A percentile compares a stretch with the other conserved stretches of the same genome.
phyloP scores from a whole-genome alignment of 2,113 vertebrate genomes.

The Sigmodon hispidus region DNA sequence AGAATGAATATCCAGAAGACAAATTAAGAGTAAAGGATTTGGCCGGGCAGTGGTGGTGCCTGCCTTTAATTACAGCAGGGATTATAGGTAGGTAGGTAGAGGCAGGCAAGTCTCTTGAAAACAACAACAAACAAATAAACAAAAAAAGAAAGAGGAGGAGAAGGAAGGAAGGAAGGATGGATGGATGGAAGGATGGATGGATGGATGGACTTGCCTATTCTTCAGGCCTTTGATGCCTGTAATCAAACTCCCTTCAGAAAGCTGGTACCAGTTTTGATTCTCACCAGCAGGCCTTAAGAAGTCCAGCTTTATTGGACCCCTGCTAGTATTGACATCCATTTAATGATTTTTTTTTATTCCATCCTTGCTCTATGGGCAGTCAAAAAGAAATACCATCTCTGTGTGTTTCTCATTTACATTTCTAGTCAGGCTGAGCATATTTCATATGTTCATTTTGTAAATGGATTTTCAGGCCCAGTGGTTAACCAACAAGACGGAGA shows the following conservation, averaged over 20 bases:
- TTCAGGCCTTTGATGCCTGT: background rate
- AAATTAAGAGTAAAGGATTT: background rate
- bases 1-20: background rate
- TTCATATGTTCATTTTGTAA: slow-evolving; percentile 9
- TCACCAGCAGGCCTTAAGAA: background rate
- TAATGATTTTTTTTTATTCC: slow-evolving; percentile 8
- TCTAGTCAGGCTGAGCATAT: background rate
- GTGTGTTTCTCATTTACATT: background rate
- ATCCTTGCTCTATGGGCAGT: background rate
- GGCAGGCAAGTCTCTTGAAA: background rate
- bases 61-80: background rate
- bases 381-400: background rate
- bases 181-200: too few species aligned
- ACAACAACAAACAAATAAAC: background rate
- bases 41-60: background rate
- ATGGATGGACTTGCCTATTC: background rate
- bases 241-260: background rate
- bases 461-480: background rate
- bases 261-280: background rate
- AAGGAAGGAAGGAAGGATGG: background rate
- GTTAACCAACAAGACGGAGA: background rate
- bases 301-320: background rate
- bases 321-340: background rate
- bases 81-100: too few species aligned
- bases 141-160: background rate